Conservation (phyloP, 2,888 invertebrate species). For the Trissolcus japonicus region DNA sequence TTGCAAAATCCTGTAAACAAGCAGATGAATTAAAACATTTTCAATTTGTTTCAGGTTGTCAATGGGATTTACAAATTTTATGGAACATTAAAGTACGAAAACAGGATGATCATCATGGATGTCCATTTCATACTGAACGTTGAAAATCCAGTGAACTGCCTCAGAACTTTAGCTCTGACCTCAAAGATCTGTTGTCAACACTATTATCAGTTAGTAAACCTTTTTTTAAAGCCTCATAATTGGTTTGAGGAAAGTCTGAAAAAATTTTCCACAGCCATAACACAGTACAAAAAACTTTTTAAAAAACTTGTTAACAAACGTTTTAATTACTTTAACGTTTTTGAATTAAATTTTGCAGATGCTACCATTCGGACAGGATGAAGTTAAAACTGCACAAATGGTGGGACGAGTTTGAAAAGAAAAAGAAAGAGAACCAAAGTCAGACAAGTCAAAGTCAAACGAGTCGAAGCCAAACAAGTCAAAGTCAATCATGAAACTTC, state of each 20-base stretch:
- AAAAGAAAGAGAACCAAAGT: too few relatives aligned
- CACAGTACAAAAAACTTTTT: too few relatives aligned
- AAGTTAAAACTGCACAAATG: too few relatives aligned
- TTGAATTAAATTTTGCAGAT: not conserved
- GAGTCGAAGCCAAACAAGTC: too few relatives aligned
- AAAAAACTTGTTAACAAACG: too few relatives aligned
- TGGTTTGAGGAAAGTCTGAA: too few relatives aligned
- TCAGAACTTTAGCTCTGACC: conserved; percentile 16
- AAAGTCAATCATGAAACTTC: too few relatives aligned
- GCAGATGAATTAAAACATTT: not conserved
- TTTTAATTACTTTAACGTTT: too few relatives aligned
- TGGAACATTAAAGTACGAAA: conserved; percentile 25
- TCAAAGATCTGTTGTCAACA: conserved; percentile 20
- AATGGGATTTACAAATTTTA: conserved; percentile 32
- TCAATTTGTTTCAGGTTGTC: conserved; percentile 7
- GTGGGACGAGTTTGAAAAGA: too few relatives aligned
- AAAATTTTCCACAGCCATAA: too few relatives aligned
- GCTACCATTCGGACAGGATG: not conserved
- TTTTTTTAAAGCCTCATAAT: too few relatives aligned
- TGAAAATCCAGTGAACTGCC: conserved; percentile 7
- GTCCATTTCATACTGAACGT: conserved; percentile 24
- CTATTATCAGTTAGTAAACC: conserved; percentile 27
- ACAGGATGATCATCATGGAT: conserved; percentile 10
- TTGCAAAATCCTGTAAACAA: not conserved
- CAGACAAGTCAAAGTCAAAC: too few relatives aligned